Evolutionary conservation across 2,888 invertebrate species (phyloP).

Genomic region (Eugnorisma glareosa): DNA sequence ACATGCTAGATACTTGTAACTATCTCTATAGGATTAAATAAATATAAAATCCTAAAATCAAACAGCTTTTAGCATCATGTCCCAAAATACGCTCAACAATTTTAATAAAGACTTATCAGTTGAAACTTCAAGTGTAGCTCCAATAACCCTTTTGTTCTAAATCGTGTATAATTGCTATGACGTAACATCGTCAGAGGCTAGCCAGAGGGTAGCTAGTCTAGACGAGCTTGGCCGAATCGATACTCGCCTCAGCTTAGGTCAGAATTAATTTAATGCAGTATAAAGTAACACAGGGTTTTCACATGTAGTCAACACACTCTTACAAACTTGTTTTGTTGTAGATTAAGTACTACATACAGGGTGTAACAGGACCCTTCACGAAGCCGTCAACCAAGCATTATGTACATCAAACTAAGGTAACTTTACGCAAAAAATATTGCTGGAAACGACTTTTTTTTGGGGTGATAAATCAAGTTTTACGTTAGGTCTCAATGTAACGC

Average conservation of each 20-base stretch:
- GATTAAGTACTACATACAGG: background rate
- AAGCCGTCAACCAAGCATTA: no score
- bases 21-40: background rate
- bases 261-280: slow-evolving; percentile 53
- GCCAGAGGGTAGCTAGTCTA: slow-evolving; percentile 24
- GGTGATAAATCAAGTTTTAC: no score
- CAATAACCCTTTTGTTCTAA: slow-evolving; percentile 14
- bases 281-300: slow-evolving; percentile 15
- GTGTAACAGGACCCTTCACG: no score
- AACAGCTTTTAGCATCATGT: slow-evolving; percentile 11
- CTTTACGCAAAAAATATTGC: no score
- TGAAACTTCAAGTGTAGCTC: background rate
- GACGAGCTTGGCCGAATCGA: slow-evolving; percentile 52
- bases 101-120: slow-evolving; percentile 30
- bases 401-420: no score
- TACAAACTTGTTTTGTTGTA: slow-evolving; percentile 23
- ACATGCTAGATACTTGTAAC: background rate
- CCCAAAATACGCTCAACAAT: slow-evolving; percentile 3
- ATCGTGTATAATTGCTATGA: slow-evolving; percentile 32
- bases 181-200: slow-evolving; percentile 29
- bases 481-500: no score
- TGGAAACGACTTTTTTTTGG: no score
- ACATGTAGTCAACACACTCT: slow-evolving; percentile 4
- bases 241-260: slow-evolving; percentile 55
- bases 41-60: slow-evolving; percentile 4